Conservation (phyloP, 1,140 invertebrate species). For the Vanessa tameamea region DNA sequence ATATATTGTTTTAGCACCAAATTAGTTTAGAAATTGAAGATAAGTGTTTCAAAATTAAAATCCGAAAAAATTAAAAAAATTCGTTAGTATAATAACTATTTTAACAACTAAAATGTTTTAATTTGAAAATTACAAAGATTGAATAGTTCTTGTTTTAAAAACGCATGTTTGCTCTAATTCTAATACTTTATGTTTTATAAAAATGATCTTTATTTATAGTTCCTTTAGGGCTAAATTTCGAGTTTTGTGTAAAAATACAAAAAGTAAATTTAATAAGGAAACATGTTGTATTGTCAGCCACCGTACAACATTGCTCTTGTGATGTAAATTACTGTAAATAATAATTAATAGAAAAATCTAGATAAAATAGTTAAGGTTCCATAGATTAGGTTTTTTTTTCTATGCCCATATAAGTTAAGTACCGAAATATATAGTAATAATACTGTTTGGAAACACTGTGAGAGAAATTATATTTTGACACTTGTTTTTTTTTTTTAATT, state of each 20-base stretch:
- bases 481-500: conserved; percentile 41
- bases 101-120: not conserved
- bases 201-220: conserved; percentile 50
- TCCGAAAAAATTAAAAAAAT: not conserved
- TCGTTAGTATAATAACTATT: not conserved
- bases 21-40: not conserved
- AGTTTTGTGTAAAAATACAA: conserved; percentile 18
- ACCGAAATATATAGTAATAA: conserved; percentile 29
- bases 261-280: conserved; percentile 36
- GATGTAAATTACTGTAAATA: conserved; percentile 79
- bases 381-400: conserved; percentile 51
- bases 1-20: not conserved
- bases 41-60: not conserved
- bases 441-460: conserved; percentile 44
- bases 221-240: conserved; percentile 41
- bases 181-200: conserved; percentile 6
- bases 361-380: conserved; percentile 58
- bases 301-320: conserved; percentile 59
- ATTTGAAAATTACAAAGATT: conserved; percentile 1
- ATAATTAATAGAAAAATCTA: conserved; percentile 49
- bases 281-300: conserved; percentile 42
- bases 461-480: conserved; percentile 43
- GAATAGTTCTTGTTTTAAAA: not conserved
- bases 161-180: no score
- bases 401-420: conserved; percentile 25